These are phyloP conservation scores for Neopelma chrysocephalum DNA, from an alignment of 2,797 vertebrate species.

Conservation along the genomic window DNA sequence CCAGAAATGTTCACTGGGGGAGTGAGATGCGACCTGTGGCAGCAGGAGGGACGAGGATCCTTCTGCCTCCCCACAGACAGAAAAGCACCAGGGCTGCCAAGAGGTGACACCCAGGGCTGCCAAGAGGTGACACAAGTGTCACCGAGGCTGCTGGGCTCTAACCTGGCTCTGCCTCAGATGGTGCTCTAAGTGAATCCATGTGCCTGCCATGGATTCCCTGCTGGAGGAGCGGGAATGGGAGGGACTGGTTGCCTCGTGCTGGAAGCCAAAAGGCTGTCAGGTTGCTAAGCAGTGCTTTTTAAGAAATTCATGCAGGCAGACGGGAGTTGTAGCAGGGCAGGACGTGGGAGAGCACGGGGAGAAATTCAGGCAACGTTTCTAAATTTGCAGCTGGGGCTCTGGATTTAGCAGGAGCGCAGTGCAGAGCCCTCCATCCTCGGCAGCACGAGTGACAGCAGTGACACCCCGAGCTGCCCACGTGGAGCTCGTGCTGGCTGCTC, in stretches of 20 bases:
- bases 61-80: background rate
- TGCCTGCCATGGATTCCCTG: background rate
- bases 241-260: background rate
- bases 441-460: background rate
- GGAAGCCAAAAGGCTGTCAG: background rate
- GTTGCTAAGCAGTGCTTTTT: constrained; percentile 35
- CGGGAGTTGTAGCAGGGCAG: constrained; percentile 7
- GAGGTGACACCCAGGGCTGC: background rate
- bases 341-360: constrained; percentile 33
- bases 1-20: rapidly evolving
- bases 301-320: background rate
- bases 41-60: background rate
- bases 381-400: background rate
- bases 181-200: rapidly evolving
- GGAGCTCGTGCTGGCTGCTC: background rate
- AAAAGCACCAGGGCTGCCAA: background rate
- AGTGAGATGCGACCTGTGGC: background rate
- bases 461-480: background rate
- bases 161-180: rapidly evolving
- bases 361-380: background rate
- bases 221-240: background rate
- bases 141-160: rapidly evolving
- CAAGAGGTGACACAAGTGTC: background rate
- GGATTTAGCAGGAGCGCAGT: background rate
- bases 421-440: background rate